Percentiles rank a stretch among this genome's conserved stretches.
These are phyloP conservation scores for Diadema setosum DNA, from an alignment of 35 echinoderm and acorn worm genomes.

Conservation along the genomic window DNA sequence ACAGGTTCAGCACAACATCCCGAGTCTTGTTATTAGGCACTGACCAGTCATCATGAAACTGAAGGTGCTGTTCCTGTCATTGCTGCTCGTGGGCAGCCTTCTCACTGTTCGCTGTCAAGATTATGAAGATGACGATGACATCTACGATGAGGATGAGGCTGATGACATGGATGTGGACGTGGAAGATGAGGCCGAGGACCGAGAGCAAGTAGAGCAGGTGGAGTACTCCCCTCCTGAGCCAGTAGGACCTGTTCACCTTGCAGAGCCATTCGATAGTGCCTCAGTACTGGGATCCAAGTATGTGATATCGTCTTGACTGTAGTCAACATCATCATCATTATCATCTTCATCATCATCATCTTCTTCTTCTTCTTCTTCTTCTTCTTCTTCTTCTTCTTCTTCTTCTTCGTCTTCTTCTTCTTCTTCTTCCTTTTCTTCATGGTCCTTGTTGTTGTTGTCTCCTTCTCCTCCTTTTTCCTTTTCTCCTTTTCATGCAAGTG, in stretches of 20 bases:
- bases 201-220: not conserved
- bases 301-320: not conserved
- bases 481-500: not conserved
- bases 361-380: no score
- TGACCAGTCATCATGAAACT: constrained; percentile 49
- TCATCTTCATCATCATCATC: no score
- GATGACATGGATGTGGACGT: not conserved
- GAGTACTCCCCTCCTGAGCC: not conserved
- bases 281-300: constrained; percentile 10
- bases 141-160: constrained; percentile 18
- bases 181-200: not conserved
- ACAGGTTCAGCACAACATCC: not conserved
- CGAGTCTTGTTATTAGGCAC: not conserved
- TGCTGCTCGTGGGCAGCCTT: not conserved
- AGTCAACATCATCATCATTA: no score
- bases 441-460: no score
- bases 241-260: not conserved
- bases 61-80: not conserved
- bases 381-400: no score
- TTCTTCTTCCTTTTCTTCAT: no score
- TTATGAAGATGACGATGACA: constrained; percentile 38
- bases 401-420: no score
- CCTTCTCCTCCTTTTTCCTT: no score
- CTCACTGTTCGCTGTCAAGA: constrained; percentile 17
- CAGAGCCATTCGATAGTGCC: constrained; percentile 12